phyloP scores from a whole-genome alignment of 2,113 vertebrate genomes.

The Dendrocopos noguchii region DNA sequence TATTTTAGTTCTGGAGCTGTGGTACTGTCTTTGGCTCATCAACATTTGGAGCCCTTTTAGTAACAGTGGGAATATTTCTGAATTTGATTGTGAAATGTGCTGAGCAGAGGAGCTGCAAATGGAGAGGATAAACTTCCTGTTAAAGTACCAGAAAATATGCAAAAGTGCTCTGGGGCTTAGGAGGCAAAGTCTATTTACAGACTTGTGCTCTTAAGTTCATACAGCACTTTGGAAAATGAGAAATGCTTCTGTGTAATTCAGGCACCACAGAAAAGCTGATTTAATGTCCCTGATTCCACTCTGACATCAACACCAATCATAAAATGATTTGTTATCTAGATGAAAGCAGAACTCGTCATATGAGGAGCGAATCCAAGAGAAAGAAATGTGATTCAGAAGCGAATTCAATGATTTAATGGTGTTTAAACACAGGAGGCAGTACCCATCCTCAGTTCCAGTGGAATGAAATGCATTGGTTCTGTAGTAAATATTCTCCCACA shows the following conservation, averaged over 20 bases:
- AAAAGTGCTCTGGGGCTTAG: not conserved
- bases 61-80: conserved; percentile 23
- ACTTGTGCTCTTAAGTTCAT: not conserved
- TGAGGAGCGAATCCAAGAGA: conserved; percentile 24
- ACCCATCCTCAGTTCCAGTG: not conserved
- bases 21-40: not conserved
- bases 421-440: not conserved
- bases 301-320: conserved; percentile 23
- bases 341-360: not conserved
- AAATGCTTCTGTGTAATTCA: conserved; percentile 30
- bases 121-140: conserved; percentile 8
- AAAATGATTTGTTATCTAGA: conserved; percentile 12
- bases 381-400: conserved; percentile 28
- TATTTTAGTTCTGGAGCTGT: conserved; percentile 2
- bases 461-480: not conserved
- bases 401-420: conserved; percentile 3
- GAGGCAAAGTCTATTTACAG: conserved; percentile 12
- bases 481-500: not conserved
- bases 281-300: conserved; percentile 21
- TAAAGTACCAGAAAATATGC: not conserved
- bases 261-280: conserved; percentile 10
- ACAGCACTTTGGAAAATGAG: conserved; percentile 31
- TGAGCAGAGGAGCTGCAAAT: not conserved
- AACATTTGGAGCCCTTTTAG: not conserved
- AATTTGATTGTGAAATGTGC: not conserved